phyloP scores from a whole-genome alignment of 2,888 invertebrate genomes.

The Dicyrtoma fusca region DNA sequence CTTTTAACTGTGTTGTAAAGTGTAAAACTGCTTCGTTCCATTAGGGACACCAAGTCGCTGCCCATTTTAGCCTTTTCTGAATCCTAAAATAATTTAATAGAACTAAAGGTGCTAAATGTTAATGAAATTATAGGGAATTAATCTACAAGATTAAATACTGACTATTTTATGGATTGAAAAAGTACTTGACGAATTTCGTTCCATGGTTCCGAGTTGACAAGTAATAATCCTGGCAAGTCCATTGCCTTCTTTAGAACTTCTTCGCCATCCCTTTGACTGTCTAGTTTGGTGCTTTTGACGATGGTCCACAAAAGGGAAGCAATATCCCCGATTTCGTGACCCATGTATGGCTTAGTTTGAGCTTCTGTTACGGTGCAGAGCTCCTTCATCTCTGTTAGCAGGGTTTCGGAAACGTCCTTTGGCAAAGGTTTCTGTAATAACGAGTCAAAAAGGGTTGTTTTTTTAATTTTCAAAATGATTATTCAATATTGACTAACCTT shows the following conservation, averaged over 20 bases:
- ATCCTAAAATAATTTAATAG: no score
- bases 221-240: constrained; percentile 37
- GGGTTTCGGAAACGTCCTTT: constrained; percentile 10
- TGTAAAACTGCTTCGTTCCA: constrained; percentile 12
- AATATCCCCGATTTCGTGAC: constrained; percentile 50
- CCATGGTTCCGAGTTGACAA: constrained; percentile 47
- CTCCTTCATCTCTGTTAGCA: constrained; percentile 32
- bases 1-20: not conserved
- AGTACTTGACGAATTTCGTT: no score
- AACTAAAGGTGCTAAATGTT: no score
- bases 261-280: constrained; percentile 22
- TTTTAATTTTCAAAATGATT: no score
- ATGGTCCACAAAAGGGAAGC: constrained; percentile 26
- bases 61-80: not conserved
- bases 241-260: constrained; percentile 38
- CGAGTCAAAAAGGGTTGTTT: no score
- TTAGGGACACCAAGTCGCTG: not conserved
- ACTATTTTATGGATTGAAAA: no score
- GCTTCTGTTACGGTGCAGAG: not conserved
- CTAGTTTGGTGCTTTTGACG: constrained; percentile 29
- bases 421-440: no score
- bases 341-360: constrained; percentile 42
- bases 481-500: no score
- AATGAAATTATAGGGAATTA: no score
- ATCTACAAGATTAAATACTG: no score